Percentiles rank a stretch among this genome's conserved stretches.
phyloP scores from a whole-genome alignment of 2,113 vertebrate genomes.

The Ctenomys sociabilis region DNA sequence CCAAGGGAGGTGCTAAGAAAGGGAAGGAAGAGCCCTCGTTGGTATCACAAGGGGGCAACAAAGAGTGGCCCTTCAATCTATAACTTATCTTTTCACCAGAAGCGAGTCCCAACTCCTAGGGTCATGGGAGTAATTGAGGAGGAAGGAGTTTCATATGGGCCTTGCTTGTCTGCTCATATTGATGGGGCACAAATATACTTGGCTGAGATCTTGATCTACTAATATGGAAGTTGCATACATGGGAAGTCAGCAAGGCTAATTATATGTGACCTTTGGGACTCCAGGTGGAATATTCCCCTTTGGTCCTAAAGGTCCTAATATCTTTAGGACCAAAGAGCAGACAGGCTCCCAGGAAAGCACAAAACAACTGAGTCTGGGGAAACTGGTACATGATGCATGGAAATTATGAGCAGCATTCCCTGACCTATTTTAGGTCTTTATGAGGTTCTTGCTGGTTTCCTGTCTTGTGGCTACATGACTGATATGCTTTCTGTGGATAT shows the following conservation, averaged over 20 bases:
- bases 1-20: neutral
- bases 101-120: neutral
- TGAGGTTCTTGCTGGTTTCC: neutral
- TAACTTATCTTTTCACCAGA: neutral
- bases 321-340: neutral
- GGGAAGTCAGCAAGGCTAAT: neutral
- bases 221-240: neutral
- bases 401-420: neutral
- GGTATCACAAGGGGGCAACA: neutral
- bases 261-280: neutral
- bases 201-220: neutral
- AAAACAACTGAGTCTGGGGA: neutral
- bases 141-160: neutral
- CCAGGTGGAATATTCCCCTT: neutral
- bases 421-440: neutral
- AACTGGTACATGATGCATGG: neutral
- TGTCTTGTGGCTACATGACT: neutral
- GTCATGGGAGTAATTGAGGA: neutral
- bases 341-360: neutral
- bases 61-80: neutral
- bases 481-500: neutral
- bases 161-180: neutral
- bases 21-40: fast-evolving
- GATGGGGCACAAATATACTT: neutral
- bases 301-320: too few relatives aligned